Percentiles rank a stretch among this genome's conserved stretches.
These are phyloP conservation scores for Sturmia bella DNA, from an alignment of 2,888 invertebrate genomes.

Conservation along the genomic window DNA sequence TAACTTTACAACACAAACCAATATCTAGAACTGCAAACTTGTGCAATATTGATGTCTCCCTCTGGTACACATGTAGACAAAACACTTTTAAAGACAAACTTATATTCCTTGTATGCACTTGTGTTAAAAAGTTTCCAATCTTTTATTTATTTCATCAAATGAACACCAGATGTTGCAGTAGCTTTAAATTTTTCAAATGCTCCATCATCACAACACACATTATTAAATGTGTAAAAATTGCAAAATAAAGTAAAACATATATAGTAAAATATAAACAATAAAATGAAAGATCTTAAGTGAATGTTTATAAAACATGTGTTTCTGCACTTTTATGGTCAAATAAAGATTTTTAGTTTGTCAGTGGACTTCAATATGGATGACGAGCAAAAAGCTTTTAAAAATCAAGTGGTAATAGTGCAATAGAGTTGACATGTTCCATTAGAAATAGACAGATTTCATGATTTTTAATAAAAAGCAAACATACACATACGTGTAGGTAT, in stretches of 20 bases:
- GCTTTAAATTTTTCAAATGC: neutral
- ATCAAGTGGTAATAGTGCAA: constrained; percentile 60
- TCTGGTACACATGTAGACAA: too few relatives aligned
- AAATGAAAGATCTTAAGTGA: constrained; percentile 34
- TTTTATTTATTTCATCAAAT: too few relatives aligned
- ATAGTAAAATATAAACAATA: constrained; percentile 15
- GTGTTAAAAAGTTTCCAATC: too few relatives aligned
- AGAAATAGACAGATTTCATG: constrained; percentile 74
- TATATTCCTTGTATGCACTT: too few relatives aligned
- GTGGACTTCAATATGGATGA: constrained; percentile 36
- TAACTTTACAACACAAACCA: too few relatives aligned
- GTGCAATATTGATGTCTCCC: too few relatives aligned
- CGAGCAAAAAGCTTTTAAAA: constrained; percentile 23
- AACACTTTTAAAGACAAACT: too few relatives aligned
- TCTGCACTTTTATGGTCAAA: constrained; percentile 41
- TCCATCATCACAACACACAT: constrained; percentile 44
- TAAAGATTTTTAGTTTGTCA: neutral
- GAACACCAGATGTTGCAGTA: too few relatives aligned
- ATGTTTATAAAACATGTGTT: constrained; percentile 22
- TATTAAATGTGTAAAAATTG: constrained; percentile 45
- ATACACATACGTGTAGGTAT: too few relatives aligned
- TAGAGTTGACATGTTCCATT: constrained; percentile 79
- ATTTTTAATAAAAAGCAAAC: constrained; percentile 37
- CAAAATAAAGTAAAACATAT: constrained; percentile 1
- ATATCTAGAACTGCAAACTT: too few relatives aligned